A percentile compares a stretch with the other conserved stretches of the same genome.
Conservation (phyloP, 64 coral and sea anemone species). For the Porites australiensis region DNA sequence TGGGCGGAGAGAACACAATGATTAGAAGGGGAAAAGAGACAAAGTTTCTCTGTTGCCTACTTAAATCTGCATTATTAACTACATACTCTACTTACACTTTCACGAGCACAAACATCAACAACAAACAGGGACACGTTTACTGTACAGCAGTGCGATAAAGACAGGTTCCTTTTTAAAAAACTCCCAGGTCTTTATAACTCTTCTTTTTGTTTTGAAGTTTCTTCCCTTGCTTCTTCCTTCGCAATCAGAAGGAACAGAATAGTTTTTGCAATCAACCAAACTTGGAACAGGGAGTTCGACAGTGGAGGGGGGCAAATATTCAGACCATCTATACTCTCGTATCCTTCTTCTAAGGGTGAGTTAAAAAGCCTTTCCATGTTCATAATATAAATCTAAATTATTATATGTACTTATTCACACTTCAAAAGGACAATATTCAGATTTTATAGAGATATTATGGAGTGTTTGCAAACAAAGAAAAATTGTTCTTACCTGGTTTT, state of each 20-base stretch:
- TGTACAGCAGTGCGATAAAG: constrained; percentile 40
- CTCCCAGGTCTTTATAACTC: constrained; percentile 23
- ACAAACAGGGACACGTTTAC: background rate
- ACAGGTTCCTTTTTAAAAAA: constrained; percentile 59
- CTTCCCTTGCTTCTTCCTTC: background rate
- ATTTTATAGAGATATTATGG: constrained; percentile 66
- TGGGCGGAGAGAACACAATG: constrained; percentile 11
- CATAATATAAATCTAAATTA: constrained; percentile 99
- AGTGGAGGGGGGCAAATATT: constrained; percentile 69
- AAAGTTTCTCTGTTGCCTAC: constrained; percentile 38
- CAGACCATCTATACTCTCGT: constrained; percentile 77
- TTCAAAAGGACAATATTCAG: constrained; percentile 87
- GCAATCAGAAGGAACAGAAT: constrained; percentile 60
- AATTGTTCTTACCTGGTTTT: background rate
- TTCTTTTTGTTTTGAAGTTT: constrained; percentile 1
- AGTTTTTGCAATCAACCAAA: constrained; percentile 68
- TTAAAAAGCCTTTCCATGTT: constrained; percentile 97
- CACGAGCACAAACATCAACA: background rate
- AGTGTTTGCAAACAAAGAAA: constrained; percentile 52
- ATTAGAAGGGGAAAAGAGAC: constrained; percentile 32
- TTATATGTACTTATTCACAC: constrained; percentile 99
- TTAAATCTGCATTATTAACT: constrained; percentile 50
- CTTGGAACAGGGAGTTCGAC: constrained; percentile 64
- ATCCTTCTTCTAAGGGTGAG: constrained; percentile 76
- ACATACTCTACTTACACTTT: constrained; percentile 38